Percentiles rank a stretch among this genome's conserved stretches.
phyloP scores from a whole-genome alignment of 2,113 vertebrate species.

The Dasypus novemcinctus region DNA sequence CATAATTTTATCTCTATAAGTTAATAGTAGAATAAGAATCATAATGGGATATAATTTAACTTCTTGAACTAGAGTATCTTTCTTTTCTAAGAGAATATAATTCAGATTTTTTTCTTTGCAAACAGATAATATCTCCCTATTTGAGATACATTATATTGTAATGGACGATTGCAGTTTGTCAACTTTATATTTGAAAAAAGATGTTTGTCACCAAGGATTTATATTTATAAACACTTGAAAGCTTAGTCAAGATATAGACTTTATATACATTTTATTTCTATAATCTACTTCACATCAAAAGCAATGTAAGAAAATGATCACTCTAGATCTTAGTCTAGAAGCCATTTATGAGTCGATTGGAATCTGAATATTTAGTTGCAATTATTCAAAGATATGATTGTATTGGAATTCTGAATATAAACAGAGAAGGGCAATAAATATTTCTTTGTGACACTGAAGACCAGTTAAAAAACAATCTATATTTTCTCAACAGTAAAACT shows the following conservation, averaged over 20 bases:
- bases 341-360: not conserved
- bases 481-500: not conserved
- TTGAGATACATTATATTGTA: not conserved
- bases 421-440: not conserved
- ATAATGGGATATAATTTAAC: not conserved
- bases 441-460: not conserved
- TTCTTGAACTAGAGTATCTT: not conserved
- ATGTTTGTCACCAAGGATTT: not conserved
- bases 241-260: not conserved
- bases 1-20: not conserved
- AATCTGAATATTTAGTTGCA: not conserved
- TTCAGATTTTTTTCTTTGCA: not conserved
- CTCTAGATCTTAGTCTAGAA: not conserved
- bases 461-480: not conserved
- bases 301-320: not conserved
- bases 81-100: not conserved
- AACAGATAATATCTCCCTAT: not conserved
- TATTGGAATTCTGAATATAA: not conserved
- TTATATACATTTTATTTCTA: not conserved
- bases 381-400: not conserved
- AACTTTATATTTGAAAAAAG: not conserved
- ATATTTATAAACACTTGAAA: slow-evolving; percentile 32
- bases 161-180: not conserved
- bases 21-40: not conserved
- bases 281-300: not conserved